Conservation (phyloP, 1,140 invertebrate species). For the Papilio polyxenes region DNA sequence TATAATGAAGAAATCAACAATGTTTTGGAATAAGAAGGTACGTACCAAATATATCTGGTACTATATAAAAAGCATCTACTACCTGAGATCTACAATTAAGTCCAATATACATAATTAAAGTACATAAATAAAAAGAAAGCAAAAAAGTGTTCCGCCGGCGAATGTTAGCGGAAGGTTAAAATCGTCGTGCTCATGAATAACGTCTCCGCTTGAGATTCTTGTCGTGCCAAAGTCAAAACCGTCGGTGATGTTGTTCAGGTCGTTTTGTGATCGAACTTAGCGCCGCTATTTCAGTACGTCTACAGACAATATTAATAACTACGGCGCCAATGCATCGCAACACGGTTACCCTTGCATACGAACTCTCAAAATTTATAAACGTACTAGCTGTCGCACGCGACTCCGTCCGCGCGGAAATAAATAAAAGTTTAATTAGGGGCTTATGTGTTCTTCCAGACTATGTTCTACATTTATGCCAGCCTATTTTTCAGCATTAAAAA, state of each 20-base stretch:
- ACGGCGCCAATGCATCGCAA: slow-evolving; percentile 4
- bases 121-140: background rate
- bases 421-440: no score
- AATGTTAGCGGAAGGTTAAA: background rate
- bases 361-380: background rate
- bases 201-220: slow-evolving; percentile 1
- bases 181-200: background rate
- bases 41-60: no score
- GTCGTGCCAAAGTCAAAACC: slow-evolving; percentile 9
- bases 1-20: no score
- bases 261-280: slow-evolving; percentile 15
- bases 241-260: background rate
- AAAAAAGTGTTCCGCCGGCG: background rate
- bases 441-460: no score
- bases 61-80: no score
- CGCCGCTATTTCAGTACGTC: slow-evolving; percentile 6
- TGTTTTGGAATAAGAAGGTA: no score
- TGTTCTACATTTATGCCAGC: no score
- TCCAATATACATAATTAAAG: no score
- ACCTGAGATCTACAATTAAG: no score
- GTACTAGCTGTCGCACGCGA: no score
- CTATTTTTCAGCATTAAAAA: no score
- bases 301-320: slow-evolving; percentile 5
- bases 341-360: background rate
- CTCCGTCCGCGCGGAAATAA: no score